Conservation (phyloP, 2,888 invertebrate genomes). For the Rhagium mordax region DNA sequence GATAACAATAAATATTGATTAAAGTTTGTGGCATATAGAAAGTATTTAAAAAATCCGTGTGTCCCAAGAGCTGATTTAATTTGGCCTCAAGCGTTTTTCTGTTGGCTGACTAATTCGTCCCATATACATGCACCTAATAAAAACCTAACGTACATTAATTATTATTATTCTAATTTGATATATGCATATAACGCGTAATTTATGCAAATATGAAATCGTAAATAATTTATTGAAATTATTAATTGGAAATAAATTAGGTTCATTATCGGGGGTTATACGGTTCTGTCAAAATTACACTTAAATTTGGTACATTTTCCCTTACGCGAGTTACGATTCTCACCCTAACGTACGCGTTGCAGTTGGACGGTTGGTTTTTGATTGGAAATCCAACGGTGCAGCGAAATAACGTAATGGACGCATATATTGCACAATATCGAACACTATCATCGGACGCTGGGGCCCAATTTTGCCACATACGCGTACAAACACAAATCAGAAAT, state of each 20-base stretch:
- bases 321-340: conserved; percentile 37
- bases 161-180: not conserved
- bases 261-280: conserved; percentile 42
- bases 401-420: conserved; percentile 50
- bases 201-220: conserved; percentile 46
- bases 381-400: conserved; percentile 38
- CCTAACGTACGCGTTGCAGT: conserved; percentile 39
- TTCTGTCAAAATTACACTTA: conserved; percentile 37
- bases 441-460: conserved; percentile 46
- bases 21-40: too few species aligned
- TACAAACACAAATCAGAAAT: conserved; percentile 54
- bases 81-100: too few species aligned
- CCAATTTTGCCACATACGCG: conserved; percentile 53
- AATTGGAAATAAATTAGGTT: conserved; percentile 45
- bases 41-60: too few species aligned
- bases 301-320: conserved; percentile 29
- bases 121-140: not conserved
- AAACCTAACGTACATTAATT: not conserved
- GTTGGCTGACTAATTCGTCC: too few species aligned
- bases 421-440: conserved; percentile 55
- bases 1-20: too few species aligned
- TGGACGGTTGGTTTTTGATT: conserved; percentile 50
- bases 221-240: conserved; percentile 48
- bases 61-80: too few species aligned
- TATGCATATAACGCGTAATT: conserved; percentile 27